phyloP scores from a whole-genome alignment of 2,797 vertebrate genomes.

The Eidolon dupreanum region DNA sequence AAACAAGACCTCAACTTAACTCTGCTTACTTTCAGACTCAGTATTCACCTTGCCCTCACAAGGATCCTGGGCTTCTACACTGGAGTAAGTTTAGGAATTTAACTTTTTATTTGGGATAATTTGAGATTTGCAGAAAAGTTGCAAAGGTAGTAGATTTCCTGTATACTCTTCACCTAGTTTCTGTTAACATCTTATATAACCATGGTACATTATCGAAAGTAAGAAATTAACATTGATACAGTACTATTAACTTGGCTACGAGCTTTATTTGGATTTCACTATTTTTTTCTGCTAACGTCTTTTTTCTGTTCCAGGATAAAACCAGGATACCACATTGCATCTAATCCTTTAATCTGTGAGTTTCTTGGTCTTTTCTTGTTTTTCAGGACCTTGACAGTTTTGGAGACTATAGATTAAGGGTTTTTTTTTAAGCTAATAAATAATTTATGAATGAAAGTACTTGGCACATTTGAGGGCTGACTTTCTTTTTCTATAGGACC shows the following conservation, averaged over 20 bases:
- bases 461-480: not conserved
- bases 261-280: not conserved
- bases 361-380: not conserved
- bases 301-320: not conserved
- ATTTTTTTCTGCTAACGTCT: not conserved
- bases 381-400: not conserved
- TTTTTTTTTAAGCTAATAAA: not conserved
- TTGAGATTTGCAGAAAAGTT: not conserved
- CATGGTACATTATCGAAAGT: not conserved
- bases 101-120: conserved; percentile 14
- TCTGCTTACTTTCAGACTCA: not conserved
- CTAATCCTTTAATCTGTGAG: not conserved
- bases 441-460: not conserved
- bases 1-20: not conserved
- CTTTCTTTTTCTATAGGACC: not conserved
- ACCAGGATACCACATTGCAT: not conserved
- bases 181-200: not conserved
- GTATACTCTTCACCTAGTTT: not conserved
- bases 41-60: not conserved
- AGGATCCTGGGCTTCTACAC: not conserved
- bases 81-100: not conserved
- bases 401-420: not conserved
- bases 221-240: not conserved
- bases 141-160: not conserved
- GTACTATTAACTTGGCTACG: not conserved